phyloP scores from a whole-genome alignment of 2,113 vertebrate species.

The Triplophysa tibetana region DNA sequence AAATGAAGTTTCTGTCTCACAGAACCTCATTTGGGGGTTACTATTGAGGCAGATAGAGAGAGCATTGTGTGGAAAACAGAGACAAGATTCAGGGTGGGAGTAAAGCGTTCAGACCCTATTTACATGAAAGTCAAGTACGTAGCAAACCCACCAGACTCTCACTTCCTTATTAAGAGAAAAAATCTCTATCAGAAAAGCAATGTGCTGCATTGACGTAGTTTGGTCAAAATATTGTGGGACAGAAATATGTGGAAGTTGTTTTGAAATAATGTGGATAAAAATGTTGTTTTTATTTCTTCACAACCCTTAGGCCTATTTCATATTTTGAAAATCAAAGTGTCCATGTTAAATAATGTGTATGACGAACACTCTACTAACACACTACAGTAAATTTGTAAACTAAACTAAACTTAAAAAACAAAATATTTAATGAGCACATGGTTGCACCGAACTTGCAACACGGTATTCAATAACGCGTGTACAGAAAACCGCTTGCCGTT shows the following conservation, averaged over 20 bases:
- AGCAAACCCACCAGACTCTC: not conserved
- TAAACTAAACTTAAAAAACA: not conserved
- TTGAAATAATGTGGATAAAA: not conserved
- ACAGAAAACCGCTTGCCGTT: not conserved
- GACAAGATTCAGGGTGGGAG: not conserved
- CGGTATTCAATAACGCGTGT: not conserved
- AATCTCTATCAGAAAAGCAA: not conserved
- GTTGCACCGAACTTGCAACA: not conserved
- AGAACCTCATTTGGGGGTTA: constrained; percentile 20
- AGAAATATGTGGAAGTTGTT: too few species aligned
- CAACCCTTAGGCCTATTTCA: not conserved
- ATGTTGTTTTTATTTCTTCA: not conserved
- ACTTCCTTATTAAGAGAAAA: not conserved
- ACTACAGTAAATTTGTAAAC: not conserved
- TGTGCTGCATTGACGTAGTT: not conserved
- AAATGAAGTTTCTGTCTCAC: constrained; percentile 10
- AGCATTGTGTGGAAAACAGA: constrained; percentile 30
- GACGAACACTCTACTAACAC: not conserved
- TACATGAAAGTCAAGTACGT: constrained; percentile 29
- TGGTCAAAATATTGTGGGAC: not conserved
- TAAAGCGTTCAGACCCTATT: constrained; percentile 2
- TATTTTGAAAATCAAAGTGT: too few species aligned
- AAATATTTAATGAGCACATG: not conserved
- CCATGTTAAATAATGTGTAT: not conserved
- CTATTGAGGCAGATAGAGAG: not conserved